phyloP scores from a whole-genome alignment of 2,888 invertebrate genomes.

The Lasioglossum villosulum region DNA sequence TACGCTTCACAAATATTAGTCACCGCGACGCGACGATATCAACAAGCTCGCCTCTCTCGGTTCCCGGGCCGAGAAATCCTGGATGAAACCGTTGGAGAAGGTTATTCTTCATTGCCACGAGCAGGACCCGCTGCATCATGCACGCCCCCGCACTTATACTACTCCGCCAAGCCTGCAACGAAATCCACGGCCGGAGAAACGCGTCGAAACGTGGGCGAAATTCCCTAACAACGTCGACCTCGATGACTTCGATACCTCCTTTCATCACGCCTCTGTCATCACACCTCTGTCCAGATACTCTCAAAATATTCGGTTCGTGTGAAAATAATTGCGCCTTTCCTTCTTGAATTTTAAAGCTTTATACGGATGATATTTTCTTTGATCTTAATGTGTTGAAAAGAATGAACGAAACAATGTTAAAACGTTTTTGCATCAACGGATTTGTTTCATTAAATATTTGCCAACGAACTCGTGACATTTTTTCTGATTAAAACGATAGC shows the following conservation, averaged over 20 bases:
- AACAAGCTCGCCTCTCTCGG: background rate
- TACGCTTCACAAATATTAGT: conserved; percentile 6
- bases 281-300: background rate
- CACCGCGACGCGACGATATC: background rate
- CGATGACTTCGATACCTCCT: background rate
- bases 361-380: background rate
- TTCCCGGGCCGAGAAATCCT: conserved; percentile 15
- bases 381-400: too few relatives aligned
- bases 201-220: background rate
- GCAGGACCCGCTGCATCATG: conserved; percentile 32
- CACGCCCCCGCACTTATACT: conserved; percentile 27
- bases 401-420: too few relatives aligned
- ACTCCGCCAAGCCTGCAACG: background rate
- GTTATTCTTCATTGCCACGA: conserved; percentile 38
- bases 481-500: too few relatives aligned
- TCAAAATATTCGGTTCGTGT: background rate
- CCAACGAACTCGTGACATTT: too few relatives aligned
- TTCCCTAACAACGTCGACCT: background rate
- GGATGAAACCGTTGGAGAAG: conserved; percentile 17
- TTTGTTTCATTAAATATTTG: background rate
- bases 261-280: background rate
- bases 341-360: background rate
- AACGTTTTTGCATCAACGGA: too few relatives aligned
- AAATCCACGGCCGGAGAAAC: conserved; percentile 5
- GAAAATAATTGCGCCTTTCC: background rate